Percentiles rank a stretch among this genome's conserved stretches.
These are phyloP conservation scores for Albula goreensis DNA, from an alignment of 2,113 vertebrate species.

Conservation along the genomic window DNA sequence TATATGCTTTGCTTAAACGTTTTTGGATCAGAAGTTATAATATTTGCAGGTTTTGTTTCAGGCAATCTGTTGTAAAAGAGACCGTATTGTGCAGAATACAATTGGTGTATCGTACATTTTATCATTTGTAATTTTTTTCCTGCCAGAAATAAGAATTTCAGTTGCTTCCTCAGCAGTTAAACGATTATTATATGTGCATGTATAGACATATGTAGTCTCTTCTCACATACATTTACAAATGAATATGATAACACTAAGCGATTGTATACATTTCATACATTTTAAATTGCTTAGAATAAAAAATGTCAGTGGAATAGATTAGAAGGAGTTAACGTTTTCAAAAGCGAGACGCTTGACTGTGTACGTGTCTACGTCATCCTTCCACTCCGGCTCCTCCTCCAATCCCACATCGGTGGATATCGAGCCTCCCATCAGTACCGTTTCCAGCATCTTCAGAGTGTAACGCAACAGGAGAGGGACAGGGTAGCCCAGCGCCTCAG, in stretches of 20 bases:
- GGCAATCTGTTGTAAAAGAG: no score
- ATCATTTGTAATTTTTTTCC: no score
- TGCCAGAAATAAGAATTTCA: no score
- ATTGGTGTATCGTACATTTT: no score
- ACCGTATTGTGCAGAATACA: no score
- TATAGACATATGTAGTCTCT: background rate
- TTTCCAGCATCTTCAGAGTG: constrained; percentile 25
- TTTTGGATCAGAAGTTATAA: no score
- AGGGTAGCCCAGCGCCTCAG: constrained; percentile 10
- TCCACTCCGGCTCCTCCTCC: constrained; percentile 24
- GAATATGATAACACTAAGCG: background rate
- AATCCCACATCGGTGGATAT: background rate
- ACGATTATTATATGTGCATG: background rate
- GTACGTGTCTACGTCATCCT: constrained; percentile 24
- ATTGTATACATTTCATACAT: background rate
- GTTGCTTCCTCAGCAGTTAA: background rate
- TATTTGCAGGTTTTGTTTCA: no score
- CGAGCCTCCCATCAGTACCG: constrained; percentile 18
- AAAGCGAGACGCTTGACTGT: constrained; percentile 4
- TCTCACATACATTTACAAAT: background rate
- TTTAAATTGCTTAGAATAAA: background rate
- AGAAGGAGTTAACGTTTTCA: constrained; percentile 29
- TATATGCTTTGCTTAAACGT: no score
- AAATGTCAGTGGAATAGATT: background rate
- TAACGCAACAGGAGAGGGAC: constrained; percentile 18